These are phyloP conservation scores for Zoanthus sociatus DNA, from an alignment of 92 coral and sea anemone genomes.

Conservation along the genomic window DNA sequence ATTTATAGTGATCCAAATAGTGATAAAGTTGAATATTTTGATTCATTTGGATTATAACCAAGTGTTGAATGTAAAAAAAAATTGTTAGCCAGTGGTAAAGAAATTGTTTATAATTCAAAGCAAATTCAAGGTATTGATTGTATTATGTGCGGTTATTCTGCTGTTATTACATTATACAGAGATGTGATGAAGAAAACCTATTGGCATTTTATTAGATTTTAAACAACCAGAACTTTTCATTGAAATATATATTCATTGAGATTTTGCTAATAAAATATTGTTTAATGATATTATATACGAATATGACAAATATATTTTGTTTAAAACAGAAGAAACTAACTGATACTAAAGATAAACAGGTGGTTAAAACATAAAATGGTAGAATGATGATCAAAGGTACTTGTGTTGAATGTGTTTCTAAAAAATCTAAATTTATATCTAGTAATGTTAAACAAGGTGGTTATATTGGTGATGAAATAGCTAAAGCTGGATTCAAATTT, in stretches of 20 bases:
- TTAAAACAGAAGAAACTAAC: background rate
- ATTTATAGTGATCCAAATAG: too few relatives aligned
- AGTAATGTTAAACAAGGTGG: too few relatives aligned
- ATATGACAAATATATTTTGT: too few relatives aligned
- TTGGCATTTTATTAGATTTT: conserved; percentile 12
- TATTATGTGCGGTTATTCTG: background rate
- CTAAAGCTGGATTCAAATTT: background rate
- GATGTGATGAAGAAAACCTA: background rate
- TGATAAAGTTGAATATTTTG: conserved; percentile 1
- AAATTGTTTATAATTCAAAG: too few relatives aligned
- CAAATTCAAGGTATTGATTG: too few relatives aligned
- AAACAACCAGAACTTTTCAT: background rate
- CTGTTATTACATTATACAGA: background rate
- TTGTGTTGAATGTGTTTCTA: background rate
- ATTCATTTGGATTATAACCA: background rate
- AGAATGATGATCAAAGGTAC: background rate
- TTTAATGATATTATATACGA: too few relatives aligned
- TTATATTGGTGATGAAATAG: background rate
- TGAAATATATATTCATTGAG: too few relatives aligned
- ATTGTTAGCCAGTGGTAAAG: too few relatives aligned
- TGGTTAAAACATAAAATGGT: background rate
- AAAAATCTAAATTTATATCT: too few relatives aligned
- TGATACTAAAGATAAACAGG: background rate
- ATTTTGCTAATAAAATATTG: background rate
- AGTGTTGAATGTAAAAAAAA: too few relatives aligned